phyloP scores from a whole-genome alignment of 2,888 invertebrate genomes.

The Eumacrocentrus americanus region DNA sequence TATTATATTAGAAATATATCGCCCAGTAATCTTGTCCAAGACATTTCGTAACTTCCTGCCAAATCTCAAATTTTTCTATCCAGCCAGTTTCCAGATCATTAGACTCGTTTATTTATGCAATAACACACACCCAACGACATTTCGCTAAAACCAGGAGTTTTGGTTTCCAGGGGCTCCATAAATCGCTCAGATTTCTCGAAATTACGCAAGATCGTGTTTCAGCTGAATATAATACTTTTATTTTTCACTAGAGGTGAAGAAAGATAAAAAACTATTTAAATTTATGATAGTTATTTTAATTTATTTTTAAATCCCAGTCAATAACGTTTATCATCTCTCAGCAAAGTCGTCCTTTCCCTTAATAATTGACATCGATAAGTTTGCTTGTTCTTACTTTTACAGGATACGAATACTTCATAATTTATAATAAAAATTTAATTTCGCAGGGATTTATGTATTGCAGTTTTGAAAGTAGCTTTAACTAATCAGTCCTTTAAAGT shows the following conservation, averaged over 20 bases:
- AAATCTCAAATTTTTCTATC: not conserved
- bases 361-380: slow-evolving; percentile 1
- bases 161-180: too few relatives aligned
- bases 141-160: too few relatives aligned
- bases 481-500: slow-evolving; percentile 3
- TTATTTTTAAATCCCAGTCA: not conserved
- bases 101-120: too few relatives aligned
- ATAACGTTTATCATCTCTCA: not conserved
- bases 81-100: too few relatives aligned
- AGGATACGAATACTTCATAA: not conserved
- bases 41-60: not conserved
- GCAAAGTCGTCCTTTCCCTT: not conserved
- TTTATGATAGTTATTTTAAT: too few relatives aligned
- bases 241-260: too few relatives aligned
- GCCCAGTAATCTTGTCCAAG: not conserved
- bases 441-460: not conserved
- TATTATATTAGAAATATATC: too few relatives aligned
- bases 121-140: too few relatives aligned
- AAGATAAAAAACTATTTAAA: too few relatives aligned
- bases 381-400: not conserved
- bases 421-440: not conserved
- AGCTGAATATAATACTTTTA: too few relatives aligned
- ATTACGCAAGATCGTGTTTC: too few relatives aligned
- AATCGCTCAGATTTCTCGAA: too few relatives aligned
- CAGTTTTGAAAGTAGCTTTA: not conserved